Evolutionary conservation across 2,113 vertebrate species (phyloP), one percentile per base, ranked within the genome.

Genomic region (Scomber scombrus): DNA sequence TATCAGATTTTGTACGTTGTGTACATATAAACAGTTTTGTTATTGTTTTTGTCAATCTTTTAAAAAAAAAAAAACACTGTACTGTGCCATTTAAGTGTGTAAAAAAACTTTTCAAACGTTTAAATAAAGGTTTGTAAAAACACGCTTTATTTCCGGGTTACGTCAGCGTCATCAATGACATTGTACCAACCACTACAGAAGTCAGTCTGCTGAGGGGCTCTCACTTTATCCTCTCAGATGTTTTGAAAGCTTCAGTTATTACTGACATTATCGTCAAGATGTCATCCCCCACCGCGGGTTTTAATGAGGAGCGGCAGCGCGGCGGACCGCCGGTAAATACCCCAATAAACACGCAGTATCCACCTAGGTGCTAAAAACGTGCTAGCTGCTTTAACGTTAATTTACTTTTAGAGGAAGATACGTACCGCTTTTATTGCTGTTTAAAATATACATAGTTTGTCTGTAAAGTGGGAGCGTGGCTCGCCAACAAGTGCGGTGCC

Each of bases 121-220:
- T 26, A 26, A 26, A 26, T 26, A 26, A 26, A 26, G 23, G 23
- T 26, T 26, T 26, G 23, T 26, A 26, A 26, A 26, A 26, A 8
- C 54, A 23, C 51, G 2, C 57, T 80, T 26, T 19, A 81, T 57
- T 93, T 93, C 91, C 93, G 90, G 91, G 88, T 92, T 15, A 84
- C 3, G 50, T 63, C 67, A 51, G 5, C 7, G 46, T 56, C 16
- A 46, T 73, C 54, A 47, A 89, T 92, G 91, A 92, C 93, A 91
- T 93, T 91, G 89, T 86, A 16, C 55, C 72, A 21, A 66, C 26
- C 67, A 60, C 18, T 56, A 21, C 49, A 15, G 0, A 57, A 47
- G 51, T 79, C 40, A 21, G 49, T 18, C 14, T 4, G 19, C 0
- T 0, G 1, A 50, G 45, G 15, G 72, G 11, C 1, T 46, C 9